Conservation (phyloP, 2,113 vertebrate genomes). For the Otocyon megalotis region DNA sequence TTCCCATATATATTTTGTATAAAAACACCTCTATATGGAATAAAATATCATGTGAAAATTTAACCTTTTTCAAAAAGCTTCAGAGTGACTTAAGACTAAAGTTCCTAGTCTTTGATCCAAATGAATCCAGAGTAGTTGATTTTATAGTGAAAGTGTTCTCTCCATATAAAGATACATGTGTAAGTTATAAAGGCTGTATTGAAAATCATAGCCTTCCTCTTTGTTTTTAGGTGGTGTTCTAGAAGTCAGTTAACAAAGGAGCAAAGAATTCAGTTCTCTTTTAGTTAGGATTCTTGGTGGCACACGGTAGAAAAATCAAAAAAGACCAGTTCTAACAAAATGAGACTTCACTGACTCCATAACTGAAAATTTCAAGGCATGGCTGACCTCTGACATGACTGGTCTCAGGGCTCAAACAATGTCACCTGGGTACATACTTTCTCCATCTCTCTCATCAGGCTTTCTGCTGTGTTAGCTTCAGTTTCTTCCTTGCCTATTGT, state of each 20-base stretch:
- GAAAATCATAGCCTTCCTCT: constrained; percentile 8
- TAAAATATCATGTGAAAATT: constrained; percentile 18
- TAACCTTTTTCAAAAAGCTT: not conserved
- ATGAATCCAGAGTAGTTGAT: constrained; percentile 1
- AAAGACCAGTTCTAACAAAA: not conserved
- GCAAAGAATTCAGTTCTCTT: not conserved
- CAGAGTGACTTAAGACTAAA: constrained; percentile 39
- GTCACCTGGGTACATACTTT: not conserved
- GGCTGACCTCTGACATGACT: not conserved
- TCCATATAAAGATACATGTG: not conserved
- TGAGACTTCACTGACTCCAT: not conserved
- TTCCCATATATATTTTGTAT: not conserved
- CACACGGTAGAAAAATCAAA: not conserved
- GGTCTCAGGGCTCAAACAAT: not conserved
- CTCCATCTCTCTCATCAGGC: not conserved
- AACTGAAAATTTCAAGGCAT: constrained; percentile 27
- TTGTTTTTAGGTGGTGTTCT: not conserved
- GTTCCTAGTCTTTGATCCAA: not conserved
- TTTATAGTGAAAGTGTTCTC: constrained; percentile 33
- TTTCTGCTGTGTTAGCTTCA: not conserved
- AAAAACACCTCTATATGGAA: not conserved
- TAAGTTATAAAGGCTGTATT: not conserved
- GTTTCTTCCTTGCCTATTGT: not conserved
- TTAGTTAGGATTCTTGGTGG: not conserved
- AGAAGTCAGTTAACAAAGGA: not conserved